Evolutionary conservation across 2,113 vertebrate species (phyloP), one percentile per base, ranked within the genome.

Genomic region (Heliornis fulica): DNA sequence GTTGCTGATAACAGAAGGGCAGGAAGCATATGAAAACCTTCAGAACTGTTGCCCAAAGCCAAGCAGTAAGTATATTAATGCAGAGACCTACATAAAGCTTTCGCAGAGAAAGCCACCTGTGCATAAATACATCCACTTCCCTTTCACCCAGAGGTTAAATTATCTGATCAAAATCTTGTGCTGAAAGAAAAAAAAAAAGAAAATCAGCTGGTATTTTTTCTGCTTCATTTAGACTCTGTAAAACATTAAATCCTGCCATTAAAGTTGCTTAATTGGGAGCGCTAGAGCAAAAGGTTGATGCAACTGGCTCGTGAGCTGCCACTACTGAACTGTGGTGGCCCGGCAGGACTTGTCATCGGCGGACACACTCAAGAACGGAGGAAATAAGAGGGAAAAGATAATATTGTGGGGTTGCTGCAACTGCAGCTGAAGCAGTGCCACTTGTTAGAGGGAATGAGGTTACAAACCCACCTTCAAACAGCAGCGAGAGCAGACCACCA

Each of bases 201-300:
- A 79, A 78, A 68, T 34, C 15, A 18, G 48, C 57, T 91, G 66
- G 45, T 89, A 46, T 60, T 93, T 96, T 95, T 97, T 93, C 78
- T 64, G 91, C 83, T 80, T 94, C 89, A 93, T 96, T 96, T 93
- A 88, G 59, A 63, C 61, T 82, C 54, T 87, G 92, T 90, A 95
- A 94, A 96, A 94, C 87, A 96, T 92, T 93, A 96, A 88, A 85
- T 83, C 31, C 93, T 91, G 77, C 70, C 75, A 95, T 93, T 74
- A 80, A 86, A 95, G 82, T 32, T 54, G 77, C 85, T 90, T 96
- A 93, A 96, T 95, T 90, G 89, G 72, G 76, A 94, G 77, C 3
- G 7, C 31, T 64, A 87, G 76, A 92, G 84, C 16, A 5, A 95
- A 89, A 95, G 91, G 90, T 72, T 94, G 92, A 77, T 79, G 75